phyloP scores from a whole-genome alignment of 2,797 vertebrate species.

The Prunella strophiata region DNA sequence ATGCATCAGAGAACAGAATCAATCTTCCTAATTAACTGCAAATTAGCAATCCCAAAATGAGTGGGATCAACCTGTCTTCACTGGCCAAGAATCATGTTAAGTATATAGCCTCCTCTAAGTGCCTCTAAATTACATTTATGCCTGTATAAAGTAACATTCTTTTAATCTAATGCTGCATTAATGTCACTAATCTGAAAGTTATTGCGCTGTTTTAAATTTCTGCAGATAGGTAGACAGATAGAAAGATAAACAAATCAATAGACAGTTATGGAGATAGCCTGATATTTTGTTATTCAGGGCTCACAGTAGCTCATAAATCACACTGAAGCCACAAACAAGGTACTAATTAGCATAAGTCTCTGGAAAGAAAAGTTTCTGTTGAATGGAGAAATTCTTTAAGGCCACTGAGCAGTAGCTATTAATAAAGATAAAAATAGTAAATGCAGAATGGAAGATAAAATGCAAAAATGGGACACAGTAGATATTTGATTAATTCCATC shows the following conservation, averaged over 20 bases:
- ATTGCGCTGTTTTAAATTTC: slow-evolving; percentile 79
- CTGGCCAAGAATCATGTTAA: slow-evolving; percentile 83
- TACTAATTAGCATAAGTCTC: slow-evolving; percentile 72
- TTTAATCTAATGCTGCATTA: slow-evolving; percentile 84
- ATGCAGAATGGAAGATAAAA: slow-evolving; percentile 54
- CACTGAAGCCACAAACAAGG: slow-evolving; percentile 56
- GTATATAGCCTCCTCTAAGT: slow-evolving; percentile 78
- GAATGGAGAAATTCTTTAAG: slow-evolving; percentile 67
- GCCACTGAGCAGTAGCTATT: slow-evolving; percentile 66
- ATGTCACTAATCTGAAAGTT: slow-evolving; percentile 78
- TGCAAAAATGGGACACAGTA: slow-evolving; percentile 57
- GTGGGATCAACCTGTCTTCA: slow-evolving; percentile 90
- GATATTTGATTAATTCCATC: slow-evolving; percentile 65
- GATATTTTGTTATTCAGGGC: slow-evolving; percentile 69
- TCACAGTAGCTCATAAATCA: slow-evolving; percentile 71
- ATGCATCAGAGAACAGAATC: slow-evolving; percentile 88
- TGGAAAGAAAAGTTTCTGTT: slow-evolving; percentile 73
- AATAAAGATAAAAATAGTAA: slow-evolving; percentile 68
- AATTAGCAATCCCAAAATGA: slow-evolving; percentile 97
- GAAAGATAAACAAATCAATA: slow-evolving; percentile 82
- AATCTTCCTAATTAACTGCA: slow-evolving; percentile 97
- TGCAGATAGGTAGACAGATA: slow-evolving; percentile 77
- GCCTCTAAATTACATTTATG: slow-evolving; percentile 82
- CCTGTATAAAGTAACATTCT: slow-evolving; percentile 81
- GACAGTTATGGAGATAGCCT: slow-evolving; percentile 70